Percentiles rank a stretch among this genome's conserved stretches.
Conservation (phyloP, 1,140 invertebrate species). For the Apolygus lucorum region DNA sequence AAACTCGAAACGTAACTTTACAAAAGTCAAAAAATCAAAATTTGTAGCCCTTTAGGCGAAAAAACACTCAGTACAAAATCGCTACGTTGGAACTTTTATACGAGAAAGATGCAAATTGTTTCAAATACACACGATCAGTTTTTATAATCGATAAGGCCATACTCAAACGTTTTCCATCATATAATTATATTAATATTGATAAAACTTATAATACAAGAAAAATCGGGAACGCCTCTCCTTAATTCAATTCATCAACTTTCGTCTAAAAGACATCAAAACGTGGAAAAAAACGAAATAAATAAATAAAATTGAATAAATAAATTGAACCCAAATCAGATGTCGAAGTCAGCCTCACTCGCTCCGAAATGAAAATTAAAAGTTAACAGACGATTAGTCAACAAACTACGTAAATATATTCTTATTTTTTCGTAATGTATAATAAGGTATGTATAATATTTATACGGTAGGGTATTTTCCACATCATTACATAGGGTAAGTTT, state of each 20-base stretch:
- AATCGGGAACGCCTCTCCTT: neutral
- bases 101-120: neutral
- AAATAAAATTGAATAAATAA: neutral
- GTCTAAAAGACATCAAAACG: neutral
- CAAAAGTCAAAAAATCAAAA: too few relatives aligned
- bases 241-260: neutral
- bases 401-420: conserved; percentile 1
- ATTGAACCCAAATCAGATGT: neutral
- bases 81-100: neutral
- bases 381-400: neutral
- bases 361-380: neutral
- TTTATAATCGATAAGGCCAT: neutral
- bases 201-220: too few relatives aligned
- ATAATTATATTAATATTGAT: neutral
- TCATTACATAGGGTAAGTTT: neutral
- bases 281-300: neutral
- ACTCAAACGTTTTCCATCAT: neutral
- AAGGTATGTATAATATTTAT: neutral
- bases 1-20: too few relatives aligned
- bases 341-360: neutral
- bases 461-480: neutral
- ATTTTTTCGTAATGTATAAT: neutral
- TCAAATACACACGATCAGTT: neutral
- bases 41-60: too few relatives aligned
- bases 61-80: neutral